A percentile compares a stretch with the other conserved stretches of the same genome.
These are phyloP conservation scores for Astyanax mexicanus DNA, from an alignment of 2,797 vertebrate species.

Conservation along the genomic window DNA sequence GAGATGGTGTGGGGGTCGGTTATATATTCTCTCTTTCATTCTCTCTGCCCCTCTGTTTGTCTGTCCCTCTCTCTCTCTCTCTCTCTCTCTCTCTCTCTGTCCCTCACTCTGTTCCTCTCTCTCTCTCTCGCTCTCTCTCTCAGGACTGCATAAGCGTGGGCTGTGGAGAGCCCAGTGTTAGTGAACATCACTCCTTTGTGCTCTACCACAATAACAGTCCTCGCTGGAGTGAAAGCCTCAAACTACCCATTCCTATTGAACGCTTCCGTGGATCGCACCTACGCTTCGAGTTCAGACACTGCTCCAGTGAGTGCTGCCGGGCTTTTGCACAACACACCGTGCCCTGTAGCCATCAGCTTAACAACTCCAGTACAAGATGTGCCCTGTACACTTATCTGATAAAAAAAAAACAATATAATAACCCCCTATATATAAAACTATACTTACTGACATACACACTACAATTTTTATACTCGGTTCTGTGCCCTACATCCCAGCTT, in stretches of 20 bases:
- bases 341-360: not conserved
- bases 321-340: not conserved
- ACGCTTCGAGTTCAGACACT: conserved; percentile 98
- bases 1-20: not conserved
- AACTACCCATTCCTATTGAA: conserved; percentile 96
- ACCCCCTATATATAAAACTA: no score
- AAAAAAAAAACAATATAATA: not conserved
- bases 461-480: not conserved
- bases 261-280: conserved; percentile 97
- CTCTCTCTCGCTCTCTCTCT: not conserved
- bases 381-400: not conserved
- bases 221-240: conserved; percentile 97
- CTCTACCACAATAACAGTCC: conserved; percentile 99
- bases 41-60: not conserved
- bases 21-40: not conserved
- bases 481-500: not conserved
- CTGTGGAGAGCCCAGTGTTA: conserved; percentile 90
- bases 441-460: no score
- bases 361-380: not conserved
- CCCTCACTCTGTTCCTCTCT: not conserved
- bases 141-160: conserved; percentile 98
- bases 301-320: conserved; percentile 88
- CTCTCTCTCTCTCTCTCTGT: not conserved
- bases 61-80: not conserved
- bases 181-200: conserved; percentile 96